A percentile compares a stretch with the other conserved stretches of the same genome.
These are phyloP conservation scores for Cheilosia scutellata DNA, from an alignment of 2,888 invertebrate genomes.

Conservation along the genomic window DNA sequence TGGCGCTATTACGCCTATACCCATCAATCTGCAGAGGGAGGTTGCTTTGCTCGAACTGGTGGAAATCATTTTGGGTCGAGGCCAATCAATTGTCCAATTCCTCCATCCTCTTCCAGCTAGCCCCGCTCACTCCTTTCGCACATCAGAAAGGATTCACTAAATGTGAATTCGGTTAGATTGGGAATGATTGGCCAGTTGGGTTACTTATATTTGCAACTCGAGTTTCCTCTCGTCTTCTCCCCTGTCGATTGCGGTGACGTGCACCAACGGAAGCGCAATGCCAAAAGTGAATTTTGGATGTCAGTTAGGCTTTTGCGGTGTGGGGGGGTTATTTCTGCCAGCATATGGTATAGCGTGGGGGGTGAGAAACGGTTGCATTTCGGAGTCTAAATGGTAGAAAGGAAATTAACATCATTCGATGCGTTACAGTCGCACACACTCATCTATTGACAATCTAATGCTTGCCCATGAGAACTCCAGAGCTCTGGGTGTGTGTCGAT, in stretches of 20 bases:
- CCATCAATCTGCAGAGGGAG: constrained; percentile 40
- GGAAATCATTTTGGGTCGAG: constrained; percentile 55
- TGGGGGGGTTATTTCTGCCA: background rate
- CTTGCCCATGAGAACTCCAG: constrained; percentile 21
- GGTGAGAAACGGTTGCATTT: background rate
- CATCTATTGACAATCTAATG: constrained; percentile 42
- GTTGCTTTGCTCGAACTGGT: background rate
- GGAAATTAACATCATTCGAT: constrained; percentile 66
- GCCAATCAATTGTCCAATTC: constrained; percentile 72
- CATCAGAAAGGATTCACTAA: constrained; percentile 51
- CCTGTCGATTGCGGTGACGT: constrained; percentile 62
- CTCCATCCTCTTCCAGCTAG: constrained; percentile 9
- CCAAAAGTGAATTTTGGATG: constrained; percentile 72
- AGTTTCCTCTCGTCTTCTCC: constrained; percentile 20
- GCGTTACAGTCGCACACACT: constrained; percentile 29
- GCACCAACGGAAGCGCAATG: constrained; percentile 56
- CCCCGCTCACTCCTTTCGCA: constrained; percentile 17
- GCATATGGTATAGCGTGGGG: background rate
- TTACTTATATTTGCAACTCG: constrained; percentile 62
- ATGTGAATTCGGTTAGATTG: constrained; percentile 70
- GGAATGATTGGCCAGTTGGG: constrained; percentile 72
- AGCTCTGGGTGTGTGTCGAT: constrained; percentile 13
- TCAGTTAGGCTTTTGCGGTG: constrained; percentile 66
- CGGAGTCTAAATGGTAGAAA: constrained; percentile 49
- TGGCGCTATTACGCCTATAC: background rate